Base-by-base conservation (phyloP, 1,140 invertebrate species). In the Drosophila ercepeae region DNA sequence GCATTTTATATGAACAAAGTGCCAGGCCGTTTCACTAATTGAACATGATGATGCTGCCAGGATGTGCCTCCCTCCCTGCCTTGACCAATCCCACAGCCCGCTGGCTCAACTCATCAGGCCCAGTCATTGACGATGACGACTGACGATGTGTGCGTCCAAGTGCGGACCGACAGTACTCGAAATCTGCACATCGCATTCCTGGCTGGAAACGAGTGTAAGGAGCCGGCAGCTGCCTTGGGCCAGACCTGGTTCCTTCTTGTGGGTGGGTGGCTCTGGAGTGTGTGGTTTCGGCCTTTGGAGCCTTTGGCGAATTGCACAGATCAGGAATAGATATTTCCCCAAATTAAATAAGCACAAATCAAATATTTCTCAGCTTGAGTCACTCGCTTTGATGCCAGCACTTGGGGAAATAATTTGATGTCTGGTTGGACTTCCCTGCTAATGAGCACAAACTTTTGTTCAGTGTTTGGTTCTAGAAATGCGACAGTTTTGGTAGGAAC, bases 331-430 rank as follows among this genome's bases (percentile, higher is more conserved):
- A 58, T 81, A 77, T 86, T 78, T 48, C 27, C 27, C 39, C 63
- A 76, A 86, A 86, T 86, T 84, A 88, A 88, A 86, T 86, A 74
- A 81, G 81, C 82, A 81, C 82, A 86, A 88, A 88, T 81, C 82
- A 86, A 88, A 86, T 81, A 86, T 79, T 88, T 77, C 88, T 60
- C 76, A 76, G 72, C 73, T 77, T 73, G 82, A 81, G 81, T 79
- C 72, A 81, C 67, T 63, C 72, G 11, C 6, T 13, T 21, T 13
- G 4, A 23, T 53, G 21, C 3, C 3, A 36, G 7, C 23, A 50
- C 32, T 60, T 23, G 9, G 9, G 11, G 9, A 23, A 16, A 42
- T 6, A 19, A 3, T 14, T 3, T 2, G 6, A 8, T 32, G 29
- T 7, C 2, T 32, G 29, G n/a, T n/a, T n/a, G n/a, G n/a, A n/a